Evolutionary conservation across 2,113 vertebrate genomes (phyloP), one percentile per base, ranked within the genome.

Genomic region (Engystomops pustulosus): DNA sequence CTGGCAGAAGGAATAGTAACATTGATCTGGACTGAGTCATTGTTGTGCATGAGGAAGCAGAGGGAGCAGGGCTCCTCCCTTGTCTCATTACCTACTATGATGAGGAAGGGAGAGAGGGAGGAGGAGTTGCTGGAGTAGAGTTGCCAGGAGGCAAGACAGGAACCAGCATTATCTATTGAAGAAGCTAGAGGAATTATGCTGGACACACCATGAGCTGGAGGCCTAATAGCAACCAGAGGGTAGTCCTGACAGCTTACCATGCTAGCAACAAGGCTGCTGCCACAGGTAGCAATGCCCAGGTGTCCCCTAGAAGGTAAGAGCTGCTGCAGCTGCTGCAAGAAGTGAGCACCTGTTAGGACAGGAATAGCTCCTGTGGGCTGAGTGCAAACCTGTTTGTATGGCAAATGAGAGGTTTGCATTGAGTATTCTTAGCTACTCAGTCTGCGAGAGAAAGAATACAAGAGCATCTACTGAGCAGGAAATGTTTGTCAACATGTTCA

Each of bases 191-290:
- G 60, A 44, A 84, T 69, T 78, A 84, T 84, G 82, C 72, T 77
- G 82, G 45, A 53, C 58, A 53, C 72, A 84, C 72, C 45, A 84
- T 84, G 82, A 84, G 72, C 82, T 55, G 82, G 82, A 32, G 72
- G 45, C 72, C 74, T 84, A 45, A 69, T 20, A 69, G 15, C 10
- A 53, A 12, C 72, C 45, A 77, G n/a, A 65, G 34, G 27, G 82
- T 84, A 11, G 34, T 69, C 6, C 60, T 84, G 72, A 84, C 82
- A 55, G 82, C 72, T 20, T 84, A 84, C 74, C 72, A 84, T 68
- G 60, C 60, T 3, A 44, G 45, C 27, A 84, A 68, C n/a, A 84
- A 84, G 36, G 49, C 68, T 14, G 70, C 51, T 36, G 38, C 81
- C 32, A 30, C 51, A 30, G 69, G 36, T 74, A 20, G 80, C 68